A percentile compares a stretch with the other conserved stretches of the same genome.
Evolutionary conservation across 2,888 invertebrate species (phyloP).

Genomic region (Dolichopus griseipennis): DNA sequence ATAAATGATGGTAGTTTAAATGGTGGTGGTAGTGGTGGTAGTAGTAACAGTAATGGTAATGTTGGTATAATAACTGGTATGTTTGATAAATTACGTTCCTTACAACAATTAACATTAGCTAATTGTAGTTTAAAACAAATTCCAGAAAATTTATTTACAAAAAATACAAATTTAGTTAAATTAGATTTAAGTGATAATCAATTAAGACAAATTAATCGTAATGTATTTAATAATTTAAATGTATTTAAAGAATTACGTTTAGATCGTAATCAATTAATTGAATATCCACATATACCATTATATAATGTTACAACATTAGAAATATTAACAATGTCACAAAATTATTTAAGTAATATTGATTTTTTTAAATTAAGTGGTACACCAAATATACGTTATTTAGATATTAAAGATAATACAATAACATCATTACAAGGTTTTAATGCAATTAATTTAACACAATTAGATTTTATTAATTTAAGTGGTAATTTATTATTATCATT

Average conservation of each 20-base stretch:
- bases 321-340: conserved; percentile 58
- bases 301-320: conserved; percentile 68
- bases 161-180: conserved; percentile 67
- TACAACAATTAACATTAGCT: conserved; percentile 56
- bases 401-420: conserved; percentile 66
- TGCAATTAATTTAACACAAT: conserved; percentile 62
- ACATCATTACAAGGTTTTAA: conserved; percentile 67
- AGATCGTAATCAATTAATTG: conserved; percentile 61
- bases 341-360: conserved; percentile 61
- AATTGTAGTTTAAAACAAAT: conserved; percentile 59
- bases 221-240: conserved; percentile 64
- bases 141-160: conserved; percentile 61
- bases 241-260: conserved; percentile 68
- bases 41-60: conserved; percentile 62
- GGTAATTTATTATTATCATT: conserved; percentile 65
- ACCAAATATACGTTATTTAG: conserved; percentile 62
- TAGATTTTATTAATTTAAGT: conserved; percentile 66
- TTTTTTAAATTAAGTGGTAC: conserved; percentile 68
- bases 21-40: conserved; percentile 60
- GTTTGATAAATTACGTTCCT: conserved; percentile 66
- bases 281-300: conserved; percentile 70
- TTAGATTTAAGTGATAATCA: conserved; percentile 65
- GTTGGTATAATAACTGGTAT: conserved; percentile 50
- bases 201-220: conserved; percentile 57
- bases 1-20: conserved; percentile 37